These are phyloP conservation scores for Aotus griseimembra DNA, from an alignment of 2,797 vertebrate species.

Conservation along the genomic window DNA sequence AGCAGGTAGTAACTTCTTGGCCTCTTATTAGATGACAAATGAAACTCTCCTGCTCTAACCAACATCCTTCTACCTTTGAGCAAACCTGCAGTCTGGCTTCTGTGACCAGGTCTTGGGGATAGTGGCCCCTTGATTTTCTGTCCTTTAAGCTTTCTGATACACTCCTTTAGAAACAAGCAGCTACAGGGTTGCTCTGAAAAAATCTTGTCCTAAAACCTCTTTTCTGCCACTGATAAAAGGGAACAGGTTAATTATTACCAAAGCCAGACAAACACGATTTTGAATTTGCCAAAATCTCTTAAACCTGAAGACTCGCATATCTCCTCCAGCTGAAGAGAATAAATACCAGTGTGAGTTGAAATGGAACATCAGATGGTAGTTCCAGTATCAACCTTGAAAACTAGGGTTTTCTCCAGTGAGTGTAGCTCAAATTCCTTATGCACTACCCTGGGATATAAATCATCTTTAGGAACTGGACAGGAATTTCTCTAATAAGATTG, in stretches of 20 bases:
- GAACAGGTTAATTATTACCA: background rate
- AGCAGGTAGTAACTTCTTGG: background rate
- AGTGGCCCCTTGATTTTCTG: too few relatives aligned
- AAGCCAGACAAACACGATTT: background rate
- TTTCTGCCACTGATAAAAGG: background rate
- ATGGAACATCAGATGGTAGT: accelerated
- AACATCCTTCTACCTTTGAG: accelerated
- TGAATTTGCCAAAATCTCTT: background rate
- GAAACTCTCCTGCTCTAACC: accelerated
- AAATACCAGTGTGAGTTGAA: background rate
- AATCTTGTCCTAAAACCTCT: background rate
- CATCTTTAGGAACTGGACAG: background rate
- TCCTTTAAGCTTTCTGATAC: accelerated
- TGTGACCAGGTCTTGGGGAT: accelerated
- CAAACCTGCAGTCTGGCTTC: accelerated
- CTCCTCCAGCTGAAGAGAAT: background rate
- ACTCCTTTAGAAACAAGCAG: accelerated
- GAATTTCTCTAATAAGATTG: background rate
- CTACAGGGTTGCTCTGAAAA: accelerated
- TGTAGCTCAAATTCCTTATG: background rate
- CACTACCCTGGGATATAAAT: background rate
- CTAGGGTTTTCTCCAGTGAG: accelerated
- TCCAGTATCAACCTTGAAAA: accelerated
- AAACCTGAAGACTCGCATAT: background rate
- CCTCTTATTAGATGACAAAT: too few relatives aligned